Percentiles rank a stretch among this genome's conserved stretches.
These are phyloP conservation scores for Actinernus sp. DNA, from an alignment of 92 coral and sea anemone species.

Conservation along the genomic window DNA sequence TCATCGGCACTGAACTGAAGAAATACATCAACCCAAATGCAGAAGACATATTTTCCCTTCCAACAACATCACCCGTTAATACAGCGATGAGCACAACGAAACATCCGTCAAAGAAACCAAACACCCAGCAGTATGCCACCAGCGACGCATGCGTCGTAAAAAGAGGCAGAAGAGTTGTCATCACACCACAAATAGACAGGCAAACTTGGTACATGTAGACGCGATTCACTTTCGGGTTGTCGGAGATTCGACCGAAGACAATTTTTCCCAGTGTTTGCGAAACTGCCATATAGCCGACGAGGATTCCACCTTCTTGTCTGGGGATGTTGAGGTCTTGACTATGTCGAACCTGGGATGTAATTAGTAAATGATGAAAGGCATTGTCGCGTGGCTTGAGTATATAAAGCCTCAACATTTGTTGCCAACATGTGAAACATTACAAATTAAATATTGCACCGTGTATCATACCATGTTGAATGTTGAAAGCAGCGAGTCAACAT, in stretches of 20 bases:
- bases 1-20: constrained; percentile 75
- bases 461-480: too few relatives aligned
- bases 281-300: constrained; percentile 82
- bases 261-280: constrained; percentile 85
- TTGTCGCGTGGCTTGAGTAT: too few relatives aligned
- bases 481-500: too few relatives aligned
- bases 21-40: constrained; percentile 80
- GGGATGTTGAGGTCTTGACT: constrained; percentile 80
- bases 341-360: constrained; percentile 69
- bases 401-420: too few relatives aligned
- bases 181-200: constrained; percentile 67
- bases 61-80: constrained; percentile 75
- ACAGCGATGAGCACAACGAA: constrained; percentile 79
- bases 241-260: constrained; percentile 77
- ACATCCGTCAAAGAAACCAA: constrained; percentile 84
- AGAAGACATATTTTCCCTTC: constrained; percentile 62
- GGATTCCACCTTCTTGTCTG: constrained; percentile 58
- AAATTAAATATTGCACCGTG: too few relatives aligned
- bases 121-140: constrained; percentile 69
- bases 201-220: constrained; percentile 70
- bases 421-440: too few relatives aligned
- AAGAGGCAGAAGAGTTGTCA: constrained; percentile 77
- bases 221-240: constrained; percentile 83
- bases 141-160: constrained; percentile 58
- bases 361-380: too few relatives aligned